These are phyloP conservation scores for Chromoteleia sp. DNA, from an alignment of 2,888 invertebrate genomes.

Conservation along the genomic window DNA sequence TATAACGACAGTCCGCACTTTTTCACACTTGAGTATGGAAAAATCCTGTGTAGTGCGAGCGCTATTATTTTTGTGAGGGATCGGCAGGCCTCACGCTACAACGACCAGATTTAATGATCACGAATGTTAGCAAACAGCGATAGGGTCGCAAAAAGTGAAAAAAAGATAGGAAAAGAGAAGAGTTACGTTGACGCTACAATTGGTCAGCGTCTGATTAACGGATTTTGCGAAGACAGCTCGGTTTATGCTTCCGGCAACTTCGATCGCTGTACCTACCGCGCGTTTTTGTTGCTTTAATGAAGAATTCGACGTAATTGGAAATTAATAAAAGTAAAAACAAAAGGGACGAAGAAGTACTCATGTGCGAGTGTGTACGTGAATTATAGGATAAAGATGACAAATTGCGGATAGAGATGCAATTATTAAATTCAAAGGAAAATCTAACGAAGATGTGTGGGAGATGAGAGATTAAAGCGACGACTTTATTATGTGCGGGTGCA, in stretches of 20 bases:
- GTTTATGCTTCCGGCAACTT: conserved; percentile 16
- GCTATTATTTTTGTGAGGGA: conserved; percentile 50
- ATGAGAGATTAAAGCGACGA: too few species aligned
- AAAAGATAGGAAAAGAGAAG: background rate
- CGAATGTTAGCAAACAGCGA: conserved; percentile 37
- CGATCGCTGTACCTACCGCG: background rate
- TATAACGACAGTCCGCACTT: conserved; percentile 35
- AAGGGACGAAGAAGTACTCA: background rate
- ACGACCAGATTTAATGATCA: conserved; percentile 52
- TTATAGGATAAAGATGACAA: background rate
- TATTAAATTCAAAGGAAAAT: too few species aligned
- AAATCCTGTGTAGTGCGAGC: conserved; percentile 17
- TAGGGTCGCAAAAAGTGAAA: background rate
- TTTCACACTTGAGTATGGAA: conserved; percentile 47
- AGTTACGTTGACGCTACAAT: conserved; percentile 6
- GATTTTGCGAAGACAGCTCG: conserved; percentile 20
- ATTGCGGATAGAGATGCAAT: conserved; percentile 1
- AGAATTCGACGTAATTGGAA: conserved; percentile 15
- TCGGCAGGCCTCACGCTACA: conserved; percentile 42
- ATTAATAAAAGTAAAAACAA: background rate
- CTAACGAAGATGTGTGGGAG: too few species aligned
- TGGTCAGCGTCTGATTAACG: conserved; percentile 44
- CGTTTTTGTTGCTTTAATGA: conserved; percentile 12
- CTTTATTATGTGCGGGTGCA: too few species aligned
- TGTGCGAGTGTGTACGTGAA: too few species aligned